A percentile compares a stretch with the other conserved stretches of the same genome.
These are phyloP conservation scores for Tortricodes alternella DNA, from an alignment of 2,888 invertebrate genomes.

Conservation along the genomic window DNA sequence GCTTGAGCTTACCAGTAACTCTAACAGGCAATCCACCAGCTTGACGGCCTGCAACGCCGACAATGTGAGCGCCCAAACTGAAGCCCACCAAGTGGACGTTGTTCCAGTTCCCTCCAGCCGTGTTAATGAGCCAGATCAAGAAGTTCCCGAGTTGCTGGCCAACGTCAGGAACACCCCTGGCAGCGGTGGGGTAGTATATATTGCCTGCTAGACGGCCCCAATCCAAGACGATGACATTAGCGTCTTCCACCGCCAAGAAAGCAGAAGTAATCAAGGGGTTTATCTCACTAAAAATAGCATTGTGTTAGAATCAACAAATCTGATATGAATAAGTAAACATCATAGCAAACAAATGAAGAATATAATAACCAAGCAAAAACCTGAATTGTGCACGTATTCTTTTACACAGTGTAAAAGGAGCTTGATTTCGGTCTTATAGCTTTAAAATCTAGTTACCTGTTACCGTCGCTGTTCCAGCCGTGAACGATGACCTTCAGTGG, in stretches of 20 bases:
- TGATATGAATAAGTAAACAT: too few relatives aligned
- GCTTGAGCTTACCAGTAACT: slow-evolving; percentile 32
- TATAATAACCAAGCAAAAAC: too few relatives aligned
- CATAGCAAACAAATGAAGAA: too few relatives aligned
- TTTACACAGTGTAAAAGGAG: too few relatives aligned
- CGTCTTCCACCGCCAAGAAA: slow-evolving; percentile 43
- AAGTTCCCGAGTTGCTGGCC: slow-evolving; percentile 45
- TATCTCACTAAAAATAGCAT: too few relatives aligned
- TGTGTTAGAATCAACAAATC: too few relatives aligned
- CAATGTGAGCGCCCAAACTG: slow-evolving; percentile 62
- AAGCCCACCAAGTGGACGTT: slow-evolving; percentile 57
- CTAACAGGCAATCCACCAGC: slow-evolving; percentile 40
- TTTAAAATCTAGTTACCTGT: too few relatives aligned
- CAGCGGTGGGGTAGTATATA: slow-evolving; percentile 29
- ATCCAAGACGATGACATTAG: slow-evolving; percentile 55
- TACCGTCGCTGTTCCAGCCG: slow-evolving; percentile 50
- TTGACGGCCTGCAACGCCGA: slow-evolving; percentile 52
- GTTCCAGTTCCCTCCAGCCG: slow-evolving; percentile 49
- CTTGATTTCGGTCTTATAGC: too few relatives aligned
- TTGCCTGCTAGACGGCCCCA: slow-evolving; percentile 45
- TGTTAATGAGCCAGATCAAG: slow-evolving; percentile 49
- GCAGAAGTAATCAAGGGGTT: slow-evolving; percentile 48
- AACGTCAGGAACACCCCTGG: slow-evolving; percentile 37
- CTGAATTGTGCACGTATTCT: too few relatives aligned
- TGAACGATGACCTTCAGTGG: slow-evolving; percentile 50